phyloP scores from a whole-genome alignment of 2,888 invertebrate species.

The Erynnis tages region DNA sequence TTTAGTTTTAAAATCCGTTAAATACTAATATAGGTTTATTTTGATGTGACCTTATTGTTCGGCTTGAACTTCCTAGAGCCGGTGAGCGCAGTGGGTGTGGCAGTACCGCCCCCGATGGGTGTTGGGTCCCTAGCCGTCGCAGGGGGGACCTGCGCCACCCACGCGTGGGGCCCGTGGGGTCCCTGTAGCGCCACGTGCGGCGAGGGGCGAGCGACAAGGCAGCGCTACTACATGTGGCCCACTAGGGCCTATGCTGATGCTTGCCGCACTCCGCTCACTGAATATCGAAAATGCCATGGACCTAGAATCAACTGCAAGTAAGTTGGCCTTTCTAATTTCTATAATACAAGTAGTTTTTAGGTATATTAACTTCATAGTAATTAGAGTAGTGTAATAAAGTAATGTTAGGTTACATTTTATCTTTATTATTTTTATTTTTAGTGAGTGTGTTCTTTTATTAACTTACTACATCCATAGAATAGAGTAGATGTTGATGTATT shows the following conservation, averaged over 20 bases:
- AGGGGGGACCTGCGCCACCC: slow-evolving; percentile 83
- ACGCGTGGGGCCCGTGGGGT: slow-evolving; percentile 90
- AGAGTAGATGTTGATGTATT: too few species aligned
- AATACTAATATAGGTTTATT: too few species aligned
- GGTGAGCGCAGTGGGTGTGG: slow-evolving; percentile 1
- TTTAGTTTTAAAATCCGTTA: too few species aligned
- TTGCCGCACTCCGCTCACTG: slow-evolving; percentile 83
- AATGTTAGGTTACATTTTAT: too few species aligned
- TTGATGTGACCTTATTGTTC: too few species aligned
- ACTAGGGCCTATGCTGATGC: slow-evolving; percentile 75
- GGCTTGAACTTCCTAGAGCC: background rate
- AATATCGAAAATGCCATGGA: slow-evolving; percentile 75
- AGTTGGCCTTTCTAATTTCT: background rate
- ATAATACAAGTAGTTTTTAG: too few species aligned
- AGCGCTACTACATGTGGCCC: slow-evolving; percentile 77
- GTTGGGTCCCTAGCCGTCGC: slow-evolving; percentile 43
- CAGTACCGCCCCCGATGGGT: slow-evolving; percentile 21
- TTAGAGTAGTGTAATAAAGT: too few species aligned
- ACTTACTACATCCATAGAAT: background rate
- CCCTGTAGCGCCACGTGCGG: slow-evolving; percentile 91
- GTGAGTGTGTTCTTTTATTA: background rate
- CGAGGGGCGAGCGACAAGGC: slow-evolving; percentile 84
- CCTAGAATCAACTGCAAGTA: slow-evolving; percentile 72
- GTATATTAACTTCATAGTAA: too few species aligned
- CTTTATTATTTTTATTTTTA: too few species aligned